Conservation (phyloP, 1,140 invertebrate genomes). For the Rhynchophorus ferrugineus region DNA sequence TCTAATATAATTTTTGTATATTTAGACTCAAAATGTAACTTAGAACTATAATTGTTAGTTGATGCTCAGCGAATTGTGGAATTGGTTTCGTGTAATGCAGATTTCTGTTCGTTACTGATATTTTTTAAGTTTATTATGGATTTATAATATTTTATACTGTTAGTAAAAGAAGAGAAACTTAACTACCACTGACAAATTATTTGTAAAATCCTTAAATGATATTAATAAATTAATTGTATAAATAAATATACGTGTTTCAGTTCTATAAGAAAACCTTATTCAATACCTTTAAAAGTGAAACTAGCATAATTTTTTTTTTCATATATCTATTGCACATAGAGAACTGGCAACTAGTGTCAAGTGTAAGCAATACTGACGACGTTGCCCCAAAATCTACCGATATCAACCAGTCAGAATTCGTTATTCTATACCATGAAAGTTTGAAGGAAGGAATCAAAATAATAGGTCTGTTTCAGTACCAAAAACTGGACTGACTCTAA, state of each 20-base stretch:
- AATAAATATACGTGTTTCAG: slow-evolving; percentile 1
- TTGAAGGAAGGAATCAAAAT: too few species aligned
- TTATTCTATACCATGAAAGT: too few species aligned
- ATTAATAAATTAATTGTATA: slow-evolving; percentile 21
- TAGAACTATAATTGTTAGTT: slow-evolving; percentile 4
- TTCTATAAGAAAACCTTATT: too few species aligned
- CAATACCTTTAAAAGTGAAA: too few species aligned
- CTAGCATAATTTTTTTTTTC: too few species aligned
- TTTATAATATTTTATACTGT: slow-evolving; percentile 18
- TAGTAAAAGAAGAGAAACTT: slow-evolving; percentile 10
- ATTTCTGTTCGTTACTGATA: slow-evolving; percentile 1
- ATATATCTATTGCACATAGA: too few species aligned
- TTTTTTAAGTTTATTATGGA: slow-evolving; percentile 10
- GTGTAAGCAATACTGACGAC: too few species aligned
- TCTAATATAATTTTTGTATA: slow-evolving; percentile 31
- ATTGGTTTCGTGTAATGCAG: slow-evolving; percentile 11
- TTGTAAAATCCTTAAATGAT: slow-evolving; percentile 16
- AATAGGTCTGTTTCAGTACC: too few species aligned
- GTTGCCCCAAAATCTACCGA: too few species aligned
- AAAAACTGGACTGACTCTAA: too few species aligned
- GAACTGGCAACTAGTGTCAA: too few species aligned
- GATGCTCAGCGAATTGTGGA: slow-evolving; percentile 4
- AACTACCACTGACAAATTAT: slow-evolving; percentile 17
- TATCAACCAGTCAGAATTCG: too few species aligned
- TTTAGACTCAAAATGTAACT: slow-evolving; percentile 14